Evolutionary conservation across 2,888 invertebrate species (phyloP).

Genomic region (Perizoma flavofasciatum): DNA sequence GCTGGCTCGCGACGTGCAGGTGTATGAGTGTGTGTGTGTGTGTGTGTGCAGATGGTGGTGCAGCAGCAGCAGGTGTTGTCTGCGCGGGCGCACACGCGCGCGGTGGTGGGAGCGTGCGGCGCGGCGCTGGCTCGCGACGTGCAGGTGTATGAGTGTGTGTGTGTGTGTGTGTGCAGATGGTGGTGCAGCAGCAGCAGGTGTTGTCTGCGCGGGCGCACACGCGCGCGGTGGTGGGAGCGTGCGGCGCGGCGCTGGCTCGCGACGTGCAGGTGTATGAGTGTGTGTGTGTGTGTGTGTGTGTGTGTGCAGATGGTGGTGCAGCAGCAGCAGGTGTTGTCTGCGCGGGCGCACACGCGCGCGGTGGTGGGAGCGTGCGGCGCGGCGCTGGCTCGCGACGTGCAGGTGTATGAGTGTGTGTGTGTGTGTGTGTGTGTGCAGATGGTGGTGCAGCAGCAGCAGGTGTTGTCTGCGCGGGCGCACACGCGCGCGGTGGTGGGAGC

Average conservation of each 20-base stretch:
- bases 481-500: constrained; percentile 77
- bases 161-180: constrained; percentile 30
- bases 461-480: constrained; percentile 39
- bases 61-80: constrained; percentile 9
- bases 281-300: no score
- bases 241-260: constrained; percentile 79
- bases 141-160: no score
- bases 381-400: constrained; percentile 81
- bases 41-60: constrained; percentile 30
- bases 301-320: constrained; percentile 29
- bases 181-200: constrained; percentile 8
- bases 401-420: no score
- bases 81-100: constrained; percentile 49
- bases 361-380: constrained; percentile 81
- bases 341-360: constrained; percentile 53
- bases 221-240: constrained; percentile 77
- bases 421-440: constrained; percentile 26
- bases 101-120: constrained; percentile 81
- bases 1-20: constrained; percentile 81
- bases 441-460: constrained; percentile 15
- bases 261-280: constrained; percentile 83
- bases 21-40: no score
- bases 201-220: constrained; percentile 45
- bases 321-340: constrained; percentile 22
- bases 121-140: constrained; percentile 81